These are phyloP conservation scores for Guaruba guarouba DNA, from an alignment of 2,113 vertebrate genomes.

Conservation along the genomic window DNA sequence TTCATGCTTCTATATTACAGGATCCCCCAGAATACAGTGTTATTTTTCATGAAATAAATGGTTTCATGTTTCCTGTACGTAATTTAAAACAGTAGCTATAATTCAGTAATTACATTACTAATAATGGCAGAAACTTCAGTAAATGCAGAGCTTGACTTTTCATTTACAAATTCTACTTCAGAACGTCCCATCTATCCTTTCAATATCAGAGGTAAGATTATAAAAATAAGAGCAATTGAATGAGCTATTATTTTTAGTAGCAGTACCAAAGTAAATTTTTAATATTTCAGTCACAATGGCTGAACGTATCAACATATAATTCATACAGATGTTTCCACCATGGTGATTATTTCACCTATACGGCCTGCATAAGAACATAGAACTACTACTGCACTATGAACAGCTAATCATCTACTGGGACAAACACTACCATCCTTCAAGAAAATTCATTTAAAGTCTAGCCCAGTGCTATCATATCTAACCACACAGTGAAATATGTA, in stretches of 20 bases:
- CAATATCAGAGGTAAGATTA: not conserved
- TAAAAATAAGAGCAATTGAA: not conserved
- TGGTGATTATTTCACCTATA: not conserved
- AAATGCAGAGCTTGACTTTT: not conserved
- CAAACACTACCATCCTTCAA: not conserved
- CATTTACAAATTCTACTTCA: not conserved
- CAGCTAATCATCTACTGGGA: not conserved
- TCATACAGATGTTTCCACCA: not conserved
- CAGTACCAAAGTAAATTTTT: not conserved
- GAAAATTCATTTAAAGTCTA: not conserved
- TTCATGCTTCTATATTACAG: not conserved
- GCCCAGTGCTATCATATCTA: not conserved
- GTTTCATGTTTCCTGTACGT: not conserved
- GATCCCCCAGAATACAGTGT: not conserved
- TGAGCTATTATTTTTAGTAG: not conserved
- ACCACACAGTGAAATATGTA: not conserved
- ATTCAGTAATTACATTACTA: not conserved
- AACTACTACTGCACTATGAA: not conserved
- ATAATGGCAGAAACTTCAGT: not conserved
- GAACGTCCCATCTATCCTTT: not conserved
- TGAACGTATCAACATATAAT: not conserved
- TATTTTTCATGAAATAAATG: not conserved
- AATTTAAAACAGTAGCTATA: not conserved
- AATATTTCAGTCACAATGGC: not conserved
- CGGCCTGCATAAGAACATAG: not conserved